Percentiles rank a stretch among this genome's conserved stretches.
phyloP scores from a whole-genome alignment of 2,113 vertebrate species.

The Callaeas wilsoni region DNA sequence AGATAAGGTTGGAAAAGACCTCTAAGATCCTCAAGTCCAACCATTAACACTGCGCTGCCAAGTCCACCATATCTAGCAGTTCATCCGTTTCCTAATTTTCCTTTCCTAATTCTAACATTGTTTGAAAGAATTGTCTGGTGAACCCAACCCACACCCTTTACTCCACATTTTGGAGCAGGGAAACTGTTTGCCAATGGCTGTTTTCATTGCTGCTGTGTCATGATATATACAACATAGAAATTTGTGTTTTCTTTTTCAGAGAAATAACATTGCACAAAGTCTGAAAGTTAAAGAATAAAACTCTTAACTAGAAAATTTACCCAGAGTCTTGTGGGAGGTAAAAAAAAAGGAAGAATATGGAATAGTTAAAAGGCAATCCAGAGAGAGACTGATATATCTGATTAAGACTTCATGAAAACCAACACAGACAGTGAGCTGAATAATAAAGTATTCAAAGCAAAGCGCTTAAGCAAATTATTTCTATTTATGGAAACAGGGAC shows the following conservation, averaged over 20 bases:
- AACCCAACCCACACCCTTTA: not conserved
- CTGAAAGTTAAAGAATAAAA: not conserved
- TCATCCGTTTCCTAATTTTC: not conserved
- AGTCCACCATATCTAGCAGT: not conserved
- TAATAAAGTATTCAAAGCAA: constrained; percentile 44
- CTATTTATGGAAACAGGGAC: constrained; percentile 29
- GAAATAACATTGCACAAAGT: not conserved
- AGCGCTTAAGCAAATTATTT: constrained; percentile 32
- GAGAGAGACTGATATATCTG: constrained; percentile 33
- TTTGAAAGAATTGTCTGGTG: not conserved
- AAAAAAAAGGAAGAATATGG: not conserved
- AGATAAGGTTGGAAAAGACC: not conserved
- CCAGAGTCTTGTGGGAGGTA: not conserved
- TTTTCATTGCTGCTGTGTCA: not conserved
- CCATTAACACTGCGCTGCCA: not conserved
- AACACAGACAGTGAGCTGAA: constrained; percentile 43
- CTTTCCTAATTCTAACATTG: not conserved
- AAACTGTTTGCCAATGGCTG: not conserved
- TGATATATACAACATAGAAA: not conserved
- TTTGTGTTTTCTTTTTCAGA: not conserved
- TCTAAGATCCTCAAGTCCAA: not conserved
- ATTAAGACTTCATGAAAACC: constrained; percentile 58
- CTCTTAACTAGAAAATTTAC: not conserved
- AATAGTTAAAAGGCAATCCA: constrained; percentile 29
- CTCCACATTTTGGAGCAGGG: not conserved